Evolutionary conservation across 2,888 invertebrate species (phyloP), one percentile per base, ranked within the genome.

Genomic region (Ophraella communa): DNA sequence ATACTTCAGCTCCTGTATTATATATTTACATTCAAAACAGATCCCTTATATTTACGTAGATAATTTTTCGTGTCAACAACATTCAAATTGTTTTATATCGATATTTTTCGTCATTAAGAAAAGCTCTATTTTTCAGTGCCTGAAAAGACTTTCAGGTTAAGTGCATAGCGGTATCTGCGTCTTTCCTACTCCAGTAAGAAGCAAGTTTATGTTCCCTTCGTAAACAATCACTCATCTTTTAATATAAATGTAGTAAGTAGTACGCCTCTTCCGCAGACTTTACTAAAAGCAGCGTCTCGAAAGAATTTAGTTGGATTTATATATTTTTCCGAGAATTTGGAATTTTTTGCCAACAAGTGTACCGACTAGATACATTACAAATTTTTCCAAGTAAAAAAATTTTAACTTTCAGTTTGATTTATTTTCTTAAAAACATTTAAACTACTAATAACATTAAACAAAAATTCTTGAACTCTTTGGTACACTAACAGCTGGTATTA

Each of bases 191-290:
- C 24, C 27, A 17, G 24, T 14, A 75, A 72, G 61, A 69, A 63
- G 60, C 47, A 61, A 60, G 62, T 73, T 71, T 72, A 74, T 72
- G 73, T 62, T 71, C 68, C 70, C 71, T 72, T 73, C 73, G 73
- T 73, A 74, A 76, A 75, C 74, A 76, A 75, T 76, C 74, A 71
- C 71, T 74, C 73, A 73, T 74, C 71, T 69, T 70, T 30, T 64
- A 67, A 71, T n/a, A 72, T 73, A 72, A 73, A 71, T 73, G 71
- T 72, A 69, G 54, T 65, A 69, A 69, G 68, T 71, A 68, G 67
- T 56, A 64, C 60, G 60, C 51, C 58, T 59, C 47, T 42, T 17
- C 17, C 14, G 27, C 56, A n/a, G 61, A 39, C 51, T 33, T 24
- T 39, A 51, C 61, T 65, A 62, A 65, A 65, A 65, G 65, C 35